phyloP scores from a whole-genome alignment of 2,888 invertebrate genomes.

The Melinaea menophilus region DNA sequence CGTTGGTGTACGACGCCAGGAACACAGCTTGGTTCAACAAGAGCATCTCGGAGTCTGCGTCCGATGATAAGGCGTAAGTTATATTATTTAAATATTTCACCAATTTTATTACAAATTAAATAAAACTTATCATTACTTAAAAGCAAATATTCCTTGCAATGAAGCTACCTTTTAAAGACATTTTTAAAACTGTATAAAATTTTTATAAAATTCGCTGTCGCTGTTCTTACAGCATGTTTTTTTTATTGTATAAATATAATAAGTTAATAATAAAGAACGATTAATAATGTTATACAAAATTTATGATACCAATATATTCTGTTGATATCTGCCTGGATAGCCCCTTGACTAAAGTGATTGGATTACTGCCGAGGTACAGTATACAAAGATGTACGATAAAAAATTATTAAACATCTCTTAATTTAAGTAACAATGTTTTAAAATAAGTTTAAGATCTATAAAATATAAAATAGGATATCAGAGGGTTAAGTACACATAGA shows the following conservation, averaged over 20 bases:
- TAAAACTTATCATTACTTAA: not conserved
- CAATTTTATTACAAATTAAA: not conserved
- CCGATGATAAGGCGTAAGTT: slow-evolving; percentile 81
- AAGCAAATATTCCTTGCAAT: not conserved
- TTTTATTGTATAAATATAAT: too few relatives aligned
- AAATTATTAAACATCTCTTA: not conserved
- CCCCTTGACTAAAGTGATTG: slow-evolving; percentile 95
- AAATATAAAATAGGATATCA: not conserved
- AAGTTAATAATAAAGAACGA: too few relatives aligned
- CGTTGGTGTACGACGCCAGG: slow-evolving; percentile 91
- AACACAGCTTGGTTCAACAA: slow-evolving; percentile 92
- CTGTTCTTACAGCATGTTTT: too few relatives aligned
- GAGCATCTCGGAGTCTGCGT: slow-evolving; percentile 83
- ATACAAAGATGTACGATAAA: slow-evolving; percentile 30
- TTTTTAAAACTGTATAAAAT: not conserved
- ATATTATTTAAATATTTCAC: not conserved
- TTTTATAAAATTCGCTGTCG: too few relatives aligned
- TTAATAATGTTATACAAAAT: slow-evolving; percentile 27
- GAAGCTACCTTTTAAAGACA: not conserved
- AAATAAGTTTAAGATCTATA: too few relatives aligned
- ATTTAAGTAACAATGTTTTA: not conserved
- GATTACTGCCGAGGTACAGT: slow-evolving; percentile 95
- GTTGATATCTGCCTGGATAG: slow-evolving; percentile 76
- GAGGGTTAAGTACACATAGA: too few relatives aligned
- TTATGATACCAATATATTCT: slow-evolving; percentile 53